Base-by-base conservation (phyloP, 2,888 invertebrate genomes). In the Drosophila ochracea region DNA sequence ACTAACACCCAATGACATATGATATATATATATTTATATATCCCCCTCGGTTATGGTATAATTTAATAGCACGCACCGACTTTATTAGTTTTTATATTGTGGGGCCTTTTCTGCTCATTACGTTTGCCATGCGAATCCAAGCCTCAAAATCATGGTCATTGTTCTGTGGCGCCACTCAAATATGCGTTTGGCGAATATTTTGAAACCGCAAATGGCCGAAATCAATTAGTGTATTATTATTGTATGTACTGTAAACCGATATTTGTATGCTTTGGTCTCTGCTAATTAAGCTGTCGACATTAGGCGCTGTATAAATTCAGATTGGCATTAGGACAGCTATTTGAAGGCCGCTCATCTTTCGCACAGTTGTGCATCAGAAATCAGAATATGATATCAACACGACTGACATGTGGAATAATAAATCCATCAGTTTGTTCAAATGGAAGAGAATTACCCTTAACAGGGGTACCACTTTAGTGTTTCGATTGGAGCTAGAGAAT, bases 221-320 rank as follows among this genome's bases (percentile, higher is more conserved):
- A 82, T 82, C 81, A 78, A 81, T 81, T 82, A 81, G 66, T 61
- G 41, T 60, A 66, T 80, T 60, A 71, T 64, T n/a, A 60, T 30
- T 66, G 62, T 69, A 61, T 64, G 57, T 28, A 35, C 41, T 52
- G 74, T 74, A 72, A 69, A 53, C 61, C 16, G 68, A 79, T 76
- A 76, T 78, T 59, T 78, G 78, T 68, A 41, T 70, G 62, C 49
- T 50, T 62, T 68, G 70, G 41, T 62, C 53, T 31, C 33, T 35
- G 41, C 72, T 76, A 78, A 79, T 78, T 78, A 79, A 68, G 66
- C 64, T 79, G 76, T 64, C 79, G 72, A 79, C 69, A 79, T 62
- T 49, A 43, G 37, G 30, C 53, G 61, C 33, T 55, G 11, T 35
- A 68, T 43, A 33, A 30, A 43, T 52, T 60, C 47, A 43, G 62